A percentile compares a stretch with the other conserved stretches of the same genome.
Conservation (phyloP, 2,888 invertebrate species). For the Nomada ruficornis region DNA sequence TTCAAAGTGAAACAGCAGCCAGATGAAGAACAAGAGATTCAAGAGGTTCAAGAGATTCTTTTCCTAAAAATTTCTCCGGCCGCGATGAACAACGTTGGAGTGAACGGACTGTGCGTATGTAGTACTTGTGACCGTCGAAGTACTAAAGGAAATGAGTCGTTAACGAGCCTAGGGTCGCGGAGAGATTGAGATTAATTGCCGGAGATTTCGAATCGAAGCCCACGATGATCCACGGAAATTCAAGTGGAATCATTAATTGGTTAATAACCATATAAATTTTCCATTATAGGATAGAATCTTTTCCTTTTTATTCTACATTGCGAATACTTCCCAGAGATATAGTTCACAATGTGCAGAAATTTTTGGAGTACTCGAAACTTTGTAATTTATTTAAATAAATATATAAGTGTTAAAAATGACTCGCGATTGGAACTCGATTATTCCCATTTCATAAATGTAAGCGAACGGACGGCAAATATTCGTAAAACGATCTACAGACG, state of each 20-base stretch:
- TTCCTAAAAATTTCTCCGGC: constrained; percentile 12
- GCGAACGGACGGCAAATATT: no score
- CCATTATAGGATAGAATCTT: neutral
- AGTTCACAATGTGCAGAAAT: neutral
- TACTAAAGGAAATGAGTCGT: constrained; percentile 38
- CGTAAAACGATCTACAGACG: no score
- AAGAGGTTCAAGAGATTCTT: constrained; percentile 4
- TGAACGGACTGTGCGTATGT: neutral
- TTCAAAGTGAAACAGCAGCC: constrained; percentile 7
- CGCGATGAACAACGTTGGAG: neutral
- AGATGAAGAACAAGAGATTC: constrained; percentile 18
- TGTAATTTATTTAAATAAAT: no score
- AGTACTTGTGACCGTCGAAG: constrained; percentile 11
- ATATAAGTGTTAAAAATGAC: no score
- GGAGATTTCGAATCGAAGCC: constrained; percentile 10
- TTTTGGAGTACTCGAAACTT: neutral
- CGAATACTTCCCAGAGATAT: neutral
- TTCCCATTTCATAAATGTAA: no score
- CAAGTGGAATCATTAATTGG: neutral
- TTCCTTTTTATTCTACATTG: no score
- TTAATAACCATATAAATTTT: neutral
- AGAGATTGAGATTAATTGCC: constrained; percentile 51
- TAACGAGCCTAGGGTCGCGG: constrained; percentile 20
- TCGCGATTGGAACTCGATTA: no score
- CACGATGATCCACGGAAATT: constrained; percentile 2